Base-by-base conservation (phyloP, 1,140 invertebrate species). In the Anoplolepis gracilipes region DNA sequence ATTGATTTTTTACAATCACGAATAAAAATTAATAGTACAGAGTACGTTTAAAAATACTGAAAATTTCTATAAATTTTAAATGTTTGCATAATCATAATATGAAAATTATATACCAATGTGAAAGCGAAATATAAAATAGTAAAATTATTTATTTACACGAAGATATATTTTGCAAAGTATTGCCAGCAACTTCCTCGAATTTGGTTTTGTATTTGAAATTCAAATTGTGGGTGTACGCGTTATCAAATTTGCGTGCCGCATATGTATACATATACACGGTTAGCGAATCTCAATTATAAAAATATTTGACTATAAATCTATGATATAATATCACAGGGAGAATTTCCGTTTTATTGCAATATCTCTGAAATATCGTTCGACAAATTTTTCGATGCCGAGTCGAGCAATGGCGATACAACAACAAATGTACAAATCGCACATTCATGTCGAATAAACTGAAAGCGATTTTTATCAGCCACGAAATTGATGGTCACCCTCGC, bases 221-320 rank as follows among this genome's bases (percentile, higher is more conserved):
- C 86, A 88, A 62, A 88, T 82, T 25, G 67, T 49, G 46, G 16
- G 16, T 49, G 46, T 28, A 46, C 53, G 28, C 53, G 78, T 59
- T 82, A 73, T 88, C 59, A 46, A 57, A 78, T 85, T 85, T 67
- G 69, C 53, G 49, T 70, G 55, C 16, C 33, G 33, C 57, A 57
- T 79, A 22, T 36, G 19, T 69, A 55, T 62, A 84, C 49, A 46
- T 81, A 55, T 55, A 57, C 49, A 36, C 59, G 59, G 70, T 87
- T 73, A 22, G 61, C n/a, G 49, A 42, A 6, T 11, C 39, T 46
- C 87, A 88, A 88, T 88, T 88, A 88, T 85, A 88, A 88, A 88
- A 88, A 88, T 88, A 85, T 88, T 85, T 88, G 65, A 84, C 59
- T 81, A 39, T 88, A 88, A 88, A 88, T 88, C 86, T 85, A 85